These are phyloP conservation scores for Cerastoderma edule DNA, from an alignment of 2,888 invertebrate species.

Conservation along the genomic window DNA sequence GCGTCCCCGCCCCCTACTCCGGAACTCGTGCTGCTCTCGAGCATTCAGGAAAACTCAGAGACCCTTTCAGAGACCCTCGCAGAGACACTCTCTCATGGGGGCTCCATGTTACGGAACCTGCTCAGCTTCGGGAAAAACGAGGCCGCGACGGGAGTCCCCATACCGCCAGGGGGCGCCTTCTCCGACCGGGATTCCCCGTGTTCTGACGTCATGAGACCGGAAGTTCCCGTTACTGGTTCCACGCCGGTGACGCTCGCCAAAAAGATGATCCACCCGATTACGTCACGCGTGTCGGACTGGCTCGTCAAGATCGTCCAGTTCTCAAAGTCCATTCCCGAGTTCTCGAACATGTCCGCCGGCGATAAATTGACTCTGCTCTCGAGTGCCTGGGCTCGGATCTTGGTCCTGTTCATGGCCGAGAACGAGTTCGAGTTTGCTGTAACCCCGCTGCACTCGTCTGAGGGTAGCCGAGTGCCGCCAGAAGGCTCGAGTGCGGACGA, in stretches of 20 bases:
- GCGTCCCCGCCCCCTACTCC: slow-evolving; percentile 29
- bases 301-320: slow-evolving; percentile 80
- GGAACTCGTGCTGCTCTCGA: slow-evolving; percentile 13
- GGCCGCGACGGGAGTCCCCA: slow-evolving; percentile 21
- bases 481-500: slow-evolving; percentile 49
- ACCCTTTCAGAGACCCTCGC: slow-evolving; percentile 46
- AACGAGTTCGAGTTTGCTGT: slow-evolving; percentile 82
- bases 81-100: too few species aligned
- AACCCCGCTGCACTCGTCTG: slow-evolving; percentile 67
- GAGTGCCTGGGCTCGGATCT: slow-evolving; percentile 79
- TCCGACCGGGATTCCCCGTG: slow-evolving; percentile 62
- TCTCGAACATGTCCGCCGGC: slow-evolving; percentile 74
- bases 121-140: slow-evolving; percentile 36
- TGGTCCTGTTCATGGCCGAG: slow-evolving; percentile 82
- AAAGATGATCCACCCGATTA: slow-evolving; percentile 82
- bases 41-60: slow-evolving; percentile 25
- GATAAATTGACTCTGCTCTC: slow-evolving; percentile 80
- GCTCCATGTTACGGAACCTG: slow-evolving; percentile 58
- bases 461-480: slow-evolving; percentile 32
- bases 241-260: slow-evolving; percentile 81
- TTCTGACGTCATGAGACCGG: slow-evolving; percentile 48
- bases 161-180: too few species aligned
- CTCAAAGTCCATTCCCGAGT: slow-evolving; percentile 80
- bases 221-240: slow-evolving; percentile 63
- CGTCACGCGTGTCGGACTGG: slow-evolving; percentile 81